phyloP scores from a whole-genome alignment of 2,113 vertebrate genomes.

The Antechinus stuartii region DNA sequence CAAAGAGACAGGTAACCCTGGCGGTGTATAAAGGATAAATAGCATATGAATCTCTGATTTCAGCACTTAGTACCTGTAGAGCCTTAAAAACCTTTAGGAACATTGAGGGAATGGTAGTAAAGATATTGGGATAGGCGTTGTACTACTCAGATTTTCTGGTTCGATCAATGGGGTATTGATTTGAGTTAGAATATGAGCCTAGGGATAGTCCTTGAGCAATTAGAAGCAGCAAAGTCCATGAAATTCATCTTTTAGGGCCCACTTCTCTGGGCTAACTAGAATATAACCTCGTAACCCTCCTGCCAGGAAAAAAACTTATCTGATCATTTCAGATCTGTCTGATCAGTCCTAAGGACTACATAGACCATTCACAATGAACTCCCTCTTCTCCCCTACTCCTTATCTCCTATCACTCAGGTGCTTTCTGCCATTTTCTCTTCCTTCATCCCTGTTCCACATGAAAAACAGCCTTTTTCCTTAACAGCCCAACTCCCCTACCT shows the following conservation, averaged over 20 bases:
- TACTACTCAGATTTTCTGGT: background rate
- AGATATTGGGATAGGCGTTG: background rate
- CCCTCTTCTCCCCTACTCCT: background rate
- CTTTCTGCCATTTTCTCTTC: background rate
- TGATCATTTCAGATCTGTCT: background rate
- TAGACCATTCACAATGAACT: background rate
- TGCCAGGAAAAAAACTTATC: background rate
- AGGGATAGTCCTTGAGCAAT: background rate
- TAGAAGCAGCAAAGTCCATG: background rate
- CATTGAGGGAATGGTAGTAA: background rate
- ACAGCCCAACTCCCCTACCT: background rate
- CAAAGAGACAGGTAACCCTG: background rate
- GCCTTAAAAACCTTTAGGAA: background rate
- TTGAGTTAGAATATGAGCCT: background rate
- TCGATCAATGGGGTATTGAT: background rate
- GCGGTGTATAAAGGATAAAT: background rate
- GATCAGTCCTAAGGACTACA: background rate
- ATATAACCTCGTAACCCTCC: background rate
- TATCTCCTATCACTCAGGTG: background rate
- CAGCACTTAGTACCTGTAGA: background rate
- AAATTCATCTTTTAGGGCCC: background rate
- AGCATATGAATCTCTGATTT: background rate
- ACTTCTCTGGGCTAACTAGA: background rate
- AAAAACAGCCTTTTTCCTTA: background rate
- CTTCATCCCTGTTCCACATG: background rate